Evolutionary conservation across 1,140 invertebrate species (phyloP), one percentile per base, ranked within the genome.

Genomic region (Pachypsylla venusta): DNA sequence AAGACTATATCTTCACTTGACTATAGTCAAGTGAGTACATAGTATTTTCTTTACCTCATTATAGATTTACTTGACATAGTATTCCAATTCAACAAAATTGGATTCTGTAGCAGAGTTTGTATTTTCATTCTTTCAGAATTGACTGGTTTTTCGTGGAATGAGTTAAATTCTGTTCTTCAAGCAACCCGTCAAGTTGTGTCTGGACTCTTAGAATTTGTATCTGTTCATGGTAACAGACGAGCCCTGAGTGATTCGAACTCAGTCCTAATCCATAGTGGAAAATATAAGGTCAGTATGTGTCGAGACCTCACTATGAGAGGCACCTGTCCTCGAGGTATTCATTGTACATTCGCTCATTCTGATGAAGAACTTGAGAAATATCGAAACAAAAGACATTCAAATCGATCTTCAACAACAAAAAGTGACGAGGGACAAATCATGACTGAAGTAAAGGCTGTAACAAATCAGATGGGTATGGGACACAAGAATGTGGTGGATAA

Each of bases 271-370:
- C 42, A 48, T 22, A 48, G 42, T n/a, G 54, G 58, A 20, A 61
- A 60, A 30, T 63, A 63, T 53, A 63, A 63, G 56, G 60, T 92
- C 5, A 89, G 85, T 66, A 83, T 93, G 80, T 96, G 92, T 66
- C 77, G 91, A 2, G 91, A 94, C 72, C 74, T 92, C 2, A 78
- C 83, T 0, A 73, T 83, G 2, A 76, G 85, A 14, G 81, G 85
- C 0, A 81, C 77, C 27, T 96, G 92, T 73, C 91, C 92, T 0
- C 75, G 91, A 25, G 87, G 89, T 3, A 81, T 79, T 19, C 83
- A 82, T 66, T 97, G 93, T 70, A 93, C 89, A 0, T 95, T 93
- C 76, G 89, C 90, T 25, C 92, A 96, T 70, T 89, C 86, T 7
- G 84, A 89, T 60, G 85, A 91, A 60, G 92, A 97, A 71, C 73